A percentile compares a stretch with the other conserved stretches of the same genome.
These are phyloP conservation scores for Brachionus rotundiformis DNA, from an alignment of 1,140 invertebrate species.

Conservation along the genomic window DNA sequence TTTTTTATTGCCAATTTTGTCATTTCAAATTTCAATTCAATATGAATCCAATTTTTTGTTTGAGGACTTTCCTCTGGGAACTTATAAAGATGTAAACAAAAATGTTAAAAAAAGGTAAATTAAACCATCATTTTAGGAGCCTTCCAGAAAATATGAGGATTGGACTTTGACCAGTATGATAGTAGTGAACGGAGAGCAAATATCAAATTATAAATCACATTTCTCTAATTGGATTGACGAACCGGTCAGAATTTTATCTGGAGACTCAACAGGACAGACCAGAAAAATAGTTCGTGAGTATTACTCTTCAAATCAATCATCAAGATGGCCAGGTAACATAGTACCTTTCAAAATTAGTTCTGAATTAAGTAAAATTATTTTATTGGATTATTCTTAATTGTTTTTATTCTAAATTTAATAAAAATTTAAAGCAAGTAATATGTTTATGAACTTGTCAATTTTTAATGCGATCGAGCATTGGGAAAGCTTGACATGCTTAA, in stretches of 20 bases:
- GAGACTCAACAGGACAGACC: background rate
- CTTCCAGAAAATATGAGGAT: background rate
- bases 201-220: background rate
- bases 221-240: background rate
- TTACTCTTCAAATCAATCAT: background rate
- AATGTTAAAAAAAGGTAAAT: too few species aligned
- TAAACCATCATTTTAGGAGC: background rate
- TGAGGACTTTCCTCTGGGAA: background rate
- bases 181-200: background rate
- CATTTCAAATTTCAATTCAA: background rate
- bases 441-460: slow-evolving; percentile 7
- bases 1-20: background rate
- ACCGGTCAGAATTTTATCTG: background rate
- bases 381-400: too few species aligned
- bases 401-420: background rate
- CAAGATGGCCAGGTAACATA: background rate
- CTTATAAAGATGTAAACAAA: background rate
- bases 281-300: background rate
- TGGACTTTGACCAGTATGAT: background rate
- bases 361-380: slow-evolving; percentile 13
- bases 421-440: background rate
- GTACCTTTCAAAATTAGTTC: background rate
- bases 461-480: slow-evolving; percentile 19
- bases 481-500: slow-evolving; percentile 18
- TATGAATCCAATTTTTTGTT: background rate